Conservation (phyloP, 2,888 invertebrate genomes). For the Phorcus lineatus region DNA sequence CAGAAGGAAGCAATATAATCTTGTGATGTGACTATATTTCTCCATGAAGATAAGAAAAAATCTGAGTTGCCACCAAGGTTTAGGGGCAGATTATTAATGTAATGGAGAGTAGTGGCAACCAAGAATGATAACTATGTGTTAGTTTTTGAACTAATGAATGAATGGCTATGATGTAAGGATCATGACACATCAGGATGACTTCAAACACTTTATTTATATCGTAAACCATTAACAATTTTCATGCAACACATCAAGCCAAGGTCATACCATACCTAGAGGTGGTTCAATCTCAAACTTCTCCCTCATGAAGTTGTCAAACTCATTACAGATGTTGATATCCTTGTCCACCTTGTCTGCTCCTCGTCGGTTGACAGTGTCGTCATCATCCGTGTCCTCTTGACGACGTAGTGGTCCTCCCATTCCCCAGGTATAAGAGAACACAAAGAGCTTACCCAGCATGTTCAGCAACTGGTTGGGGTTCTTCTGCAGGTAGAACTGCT, state of each 20-base stretch:
- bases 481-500: conserved; percentile 70
- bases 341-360: conserved; percentile 52
- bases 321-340: conserved; percentile 71
- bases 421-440: conserved; percentile 75
- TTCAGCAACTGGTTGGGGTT: conserved; percentile 68
- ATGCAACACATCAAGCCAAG: background rate
- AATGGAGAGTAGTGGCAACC: too few relatives aligned
- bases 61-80: background rate
- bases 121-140: too few relatives aligned
- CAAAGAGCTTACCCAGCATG: conserved; percentile 73
- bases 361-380: conserved; percentile 60
- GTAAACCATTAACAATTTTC: too few relatives aligned
- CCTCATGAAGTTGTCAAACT: conserved; percentile 74
- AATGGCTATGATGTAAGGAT: too few relatives aligned
- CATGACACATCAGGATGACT: too few relatives aligned
- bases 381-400: conserved; percentile 71
- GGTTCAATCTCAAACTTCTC: conserved; percentile 75
- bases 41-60: background rate
- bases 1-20: too few relatives aligned
- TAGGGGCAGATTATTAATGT: too few relatives aligned
- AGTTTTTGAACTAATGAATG: too few relatives aligned
- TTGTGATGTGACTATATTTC: too few relatives aligned
- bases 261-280: conserved; percentile 64
- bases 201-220: too few relatives aligned
- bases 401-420: conserved; percentile 73